Evolutionary conservation across 2,888 invertebrate species (phyloP).

Genomic region (Acrobasis repandana): DNA sequence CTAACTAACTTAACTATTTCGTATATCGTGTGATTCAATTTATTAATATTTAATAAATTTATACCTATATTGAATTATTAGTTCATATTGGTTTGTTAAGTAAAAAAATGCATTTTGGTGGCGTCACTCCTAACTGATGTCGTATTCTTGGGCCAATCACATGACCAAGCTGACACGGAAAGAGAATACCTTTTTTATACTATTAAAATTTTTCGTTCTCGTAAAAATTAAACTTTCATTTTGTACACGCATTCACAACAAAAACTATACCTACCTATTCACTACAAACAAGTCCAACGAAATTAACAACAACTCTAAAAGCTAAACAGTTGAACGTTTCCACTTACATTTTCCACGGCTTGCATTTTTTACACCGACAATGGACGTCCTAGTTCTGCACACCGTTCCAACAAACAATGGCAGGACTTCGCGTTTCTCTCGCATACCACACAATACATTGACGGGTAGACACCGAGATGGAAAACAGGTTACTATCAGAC

Average conservation of each 20-base stretch:
- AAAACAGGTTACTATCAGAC: constrained; percentile 21
- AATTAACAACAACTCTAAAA: constrained; percentile 14
- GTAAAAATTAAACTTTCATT: not conserved
- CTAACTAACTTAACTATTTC: no score
- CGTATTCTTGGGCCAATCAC: no score
- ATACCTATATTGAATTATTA: no score
- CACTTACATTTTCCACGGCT: constrained; percentile 13
- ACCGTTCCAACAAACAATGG: constrained; percentile 62
- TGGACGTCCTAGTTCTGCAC: constrained; percentile 54
- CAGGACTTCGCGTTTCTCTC: constrained; percentile 51
- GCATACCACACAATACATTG: constrained; percentile 53
- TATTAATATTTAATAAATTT: no score
- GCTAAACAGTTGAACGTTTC: constrained; percentile 19
- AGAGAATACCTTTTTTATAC: no score
- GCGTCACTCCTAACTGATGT: no score
- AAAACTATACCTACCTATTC: constrained; percentile 10
- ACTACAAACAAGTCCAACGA: constrained; percentile 11
- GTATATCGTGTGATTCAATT: no score
- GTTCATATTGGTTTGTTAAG: no score
- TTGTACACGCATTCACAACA: not conserved
- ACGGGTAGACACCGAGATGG: constrained; percentile 27
- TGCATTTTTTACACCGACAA: constrained; percentile 42
- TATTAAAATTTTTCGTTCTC: not conserved
- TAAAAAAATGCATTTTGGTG: no score
- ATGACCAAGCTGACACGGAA: no score